These are phyloP conservation scores for Ashinkailepas kermadecensis DNA, from an alignment of 2,888 invertebrate species.

Conservation along the genomic window DNA sequence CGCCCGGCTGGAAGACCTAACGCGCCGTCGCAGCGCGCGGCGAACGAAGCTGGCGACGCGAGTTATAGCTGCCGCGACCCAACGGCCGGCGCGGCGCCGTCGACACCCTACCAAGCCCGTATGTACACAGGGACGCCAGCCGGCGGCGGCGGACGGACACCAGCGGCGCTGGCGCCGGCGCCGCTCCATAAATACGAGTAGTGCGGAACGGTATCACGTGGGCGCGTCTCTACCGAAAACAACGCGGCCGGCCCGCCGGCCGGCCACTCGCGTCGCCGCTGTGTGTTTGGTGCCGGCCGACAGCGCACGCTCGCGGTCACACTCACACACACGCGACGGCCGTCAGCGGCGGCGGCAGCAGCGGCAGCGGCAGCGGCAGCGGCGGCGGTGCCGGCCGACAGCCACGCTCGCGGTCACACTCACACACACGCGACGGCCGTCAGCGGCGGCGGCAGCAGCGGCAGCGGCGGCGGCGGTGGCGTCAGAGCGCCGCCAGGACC, in stretches of 20 bases:
- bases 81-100: neutral
- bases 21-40: neutral
- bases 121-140: neutral
- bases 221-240: neutral
- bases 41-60: neutral
- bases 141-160: neutral
- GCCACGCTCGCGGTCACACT: neutral
- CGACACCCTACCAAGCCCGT: neutral
- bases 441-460: too few relatives aligned
- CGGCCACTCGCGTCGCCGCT: neutral
- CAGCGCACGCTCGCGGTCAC: neutral
- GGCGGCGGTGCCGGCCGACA: neutral
- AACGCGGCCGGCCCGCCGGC: neutral
- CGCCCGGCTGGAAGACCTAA: conserved; percentile 10
- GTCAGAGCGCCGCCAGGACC: neutral
- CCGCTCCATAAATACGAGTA: neutral
- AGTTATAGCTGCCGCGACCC: neutral
- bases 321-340: neutral
- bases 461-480: too few relatives aligned
- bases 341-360: too few relatives aligned
- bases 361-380: too few relatives aligned
- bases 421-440: neutral
- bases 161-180: neutral
- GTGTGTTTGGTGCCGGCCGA: neutral
- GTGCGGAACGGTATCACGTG: neutral